Conservation (phyloP, 1,140 invertebrate genomes). For the Drosophila chauvacae region DNA sequence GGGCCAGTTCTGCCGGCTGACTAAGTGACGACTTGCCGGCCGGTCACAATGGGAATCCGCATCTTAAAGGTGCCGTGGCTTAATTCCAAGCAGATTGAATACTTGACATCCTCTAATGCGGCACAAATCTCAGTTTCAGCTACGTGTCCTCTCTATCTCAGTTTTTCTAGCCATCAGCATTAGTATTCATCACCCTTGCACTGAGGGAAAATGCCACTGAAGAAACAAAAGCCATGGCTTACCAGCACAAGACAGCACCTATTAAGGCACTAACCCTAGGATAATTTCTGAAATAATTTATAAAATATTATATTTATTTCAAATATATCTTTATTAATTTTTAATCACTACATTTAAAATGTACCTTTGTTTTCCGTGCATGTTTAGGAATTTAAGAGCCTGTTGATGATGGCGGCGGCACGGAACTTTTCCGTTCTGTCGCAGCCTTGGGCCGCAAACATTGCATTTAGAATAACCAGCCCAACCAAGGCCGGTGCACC, state of each 20-base stretch:
- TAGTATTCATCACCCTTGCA: conserved; percentile 31
- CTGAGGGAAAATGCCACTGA: background rate
- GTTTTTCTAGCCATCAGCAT: conserved; percentile 25
- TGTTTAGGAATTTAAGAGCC: conserved; percentile 60
- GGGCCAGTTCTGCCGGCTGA: conserved; percentile 21
- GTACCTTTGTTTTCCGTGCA: conserved; percentile 4
- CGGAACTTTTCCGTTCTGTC: conserved; percentile 32
- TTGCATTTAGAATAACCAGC: conserved; percentile 56
- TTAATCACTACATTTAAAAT: background rate
- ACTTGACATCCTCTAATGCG: conserved; percentile 55
- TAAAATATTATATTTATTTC: background rate
- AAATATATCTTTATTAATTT: background rate
- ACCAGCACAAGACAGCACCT: background rate
- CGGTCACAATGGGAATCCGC: conserved; percentile 42
- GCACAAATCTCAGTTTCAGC: conserved; percentile 33
- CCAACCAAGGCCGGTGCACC: background rate
- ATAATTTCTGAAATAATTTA: background rate
- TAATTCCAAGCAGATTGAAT: conserved; percentile 46
- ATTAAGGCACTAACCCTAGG: background rate
- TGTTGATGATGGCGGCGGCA: conserved; percentile 58
- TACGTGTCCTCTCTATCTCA: conserved; percentile 10
- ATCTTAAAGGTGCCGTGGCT: conserved; percentile 42
- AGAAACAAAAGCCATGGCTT: background rate
- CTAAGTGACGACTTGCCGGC: conserved; percentile 25
- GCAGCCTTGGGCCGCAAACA: conserved; percentile 58